phyloP scores from a whole-genome alignment of 2,113 vertebrate species.

The Perccottus glenii region DNA sequence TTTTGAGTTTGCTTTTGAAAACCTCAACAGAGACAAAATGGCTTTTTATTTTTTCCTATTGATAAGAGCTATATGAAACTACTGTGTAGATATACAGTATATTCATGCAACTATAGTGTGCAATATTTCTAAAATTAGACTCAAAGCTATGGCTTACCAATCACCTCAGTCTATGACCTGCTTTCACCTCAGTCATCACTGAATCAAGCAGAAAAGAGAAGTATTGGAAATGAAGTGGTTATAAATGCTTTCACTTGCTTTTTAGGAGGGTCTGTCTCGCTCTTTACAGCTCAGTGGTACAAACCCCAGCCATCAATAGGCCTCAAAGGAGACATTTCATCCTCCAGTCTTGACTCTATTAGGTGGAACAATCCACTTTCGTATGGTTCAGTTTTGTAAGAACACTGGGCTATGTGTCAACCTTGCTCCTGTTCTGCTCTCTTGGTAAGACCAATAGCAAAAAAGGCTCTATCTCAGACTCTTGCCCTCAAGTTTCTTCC shows the following conservation, averaged over 20 bases:
- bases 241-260: slow-evolving; percentile 31
- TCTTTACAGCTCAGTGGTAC: slow-evolving; percentile 13
- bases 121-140: not conserved
- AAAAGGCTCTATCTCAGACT: not conserved
- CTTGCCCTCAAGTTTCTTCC: not conserved
- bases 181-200: slow-evolving; percentile 25
- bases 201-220: slow-evolving; percentile 10
- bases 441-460: slow-evolving; percentile 3
- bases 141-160: not conserved
- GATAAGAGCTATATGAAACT: no score
- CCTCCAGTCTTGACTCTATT: slow-evolving; percentile 21
- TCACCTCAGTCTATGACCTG: slow-evolving; percentile 38
- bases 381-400: slow-evolving; percentile 22
- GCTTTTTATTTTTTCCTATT: no score
- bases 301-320: slow-evolving; percentile 25
- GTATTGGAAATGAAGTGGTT: slow-evolving; percentile 6
- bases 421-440: slow-evolving; percentile 15
- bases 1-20: no score
- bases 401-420: slow-evolving; percentile 27
- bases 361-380: slow-evolving; percentile 44
- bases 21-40: no score
- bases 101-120: no score
- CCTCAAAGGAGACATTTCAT: slow-evolving; percentile 54
- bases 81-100: no score
- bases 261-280: slow-evolving; percentile 28